These are phyloP conservation scores for Escarpia spicata DNA, from an alignment of 2,888 invertebrate genomes.

Conservation along the genomic window DNA sequence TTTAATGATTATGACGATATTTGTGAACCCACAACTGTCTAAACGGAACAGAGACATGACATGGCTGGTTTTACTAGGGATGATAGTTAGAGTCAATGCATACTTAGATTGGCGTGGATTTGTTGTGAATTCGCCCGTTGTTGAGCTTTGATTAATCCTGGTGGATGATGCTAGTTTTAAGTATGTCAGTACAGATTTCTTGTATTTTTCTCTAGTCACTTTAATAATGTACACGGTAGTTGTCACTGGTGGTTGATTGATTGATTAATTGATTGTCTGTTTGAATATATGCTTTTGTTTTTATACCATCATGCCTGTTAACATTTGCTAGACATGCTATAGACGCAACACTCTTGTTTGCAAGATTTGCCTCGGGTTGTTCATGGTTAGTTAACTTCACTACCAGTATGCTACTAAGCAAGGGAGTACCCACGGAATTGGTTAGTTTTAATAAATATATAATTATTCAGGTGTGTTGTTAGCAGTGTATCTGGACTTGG, in stretches of 20 bases:
- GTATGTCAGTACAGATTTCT: constrained; percentile 9
- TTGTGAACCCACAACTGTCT: background rate
- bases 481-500: background rate
- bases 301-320: constrained; percentile 16
- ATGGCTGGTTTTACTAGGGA: background rate
- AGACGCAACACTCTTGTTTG: background rate
- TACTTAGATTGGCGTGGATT: background rate
- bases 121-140: background rate
- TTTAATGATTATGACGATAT: constrained; percentile 13
- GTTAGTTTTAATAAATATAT: background rate
- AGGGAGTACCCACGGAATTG: background rate
- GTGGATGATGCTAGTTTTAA: constrained; percentile 11
- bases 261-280: constrained; percentile 13
- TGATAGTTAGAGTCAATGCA: background rate
- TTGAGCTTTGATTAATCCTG: constrained; percentile 16
- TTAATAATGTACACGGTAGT: background rate
- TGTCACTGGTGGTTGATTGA: constrained; percentile 13
- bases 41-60: background rate
- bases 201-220: constrained; percentile 16
- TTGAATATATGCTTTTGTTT: constrained; percentile 16
- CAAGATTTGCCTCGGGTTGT: background rate
- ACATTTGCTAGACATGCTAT: background rate
- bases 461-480: constrained; percentile 4
- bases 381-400: background rate
- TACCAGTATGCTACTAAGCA: constrained; percentile 6